Base-by-base conservation (phyloP, 2,888 invertebrate genomes). In the Euplagia quadripunctaria region DNA sequence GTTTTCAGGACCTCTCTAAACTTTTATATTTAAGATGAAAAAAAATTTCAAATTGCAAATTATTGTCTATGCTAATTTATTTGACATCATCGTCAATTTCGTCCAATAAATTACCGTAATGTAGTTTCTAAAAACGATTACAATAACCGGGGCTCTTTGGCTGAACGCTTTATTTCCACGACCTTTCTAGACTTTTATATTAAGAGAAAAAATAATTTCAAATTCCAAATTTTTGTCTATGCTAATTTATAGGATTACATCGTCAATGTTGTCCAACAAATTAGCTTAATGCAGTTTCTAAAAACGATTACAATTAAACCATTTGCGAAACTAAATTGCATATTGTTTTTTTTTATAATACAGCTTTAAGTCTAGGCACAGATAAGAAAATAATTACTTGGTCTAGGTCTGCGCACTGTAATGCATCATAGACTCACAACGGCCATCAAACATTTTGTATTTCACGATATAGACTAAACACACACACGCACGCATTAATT, bases 401-500 rank as follows among this genome's bases (percentile, higher is more conserved):
- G 31, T 31, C 31, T 31, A 17, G 9, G 6, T 16, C 20, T 4
- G 3, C 11, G 20, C 20, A 58, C 17, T 42, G n/a, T 41, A 41
- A 6, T 49, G n/a, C 58, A 71, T 61, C 61, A n/a, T 61, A 67
- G 51, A 71, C 51, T 61, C 66, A 61, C 64, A 41, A 51, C 52
- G n/a, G n/a, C 6, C 6, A 52, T 68, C 20, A 68, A 41, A 12
- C 9, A 52, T 52, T n/a, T n/a, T 14, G 20, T 20, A 58, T 58
- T 20, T 64, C 20, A 52, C 43, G 55, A 68, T 55, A 46, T 55
- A 64, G 52, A 64, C 68, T 58, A 64, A 64, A 64, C 72, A 68
- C 11, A 64, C 72, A 68, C 11, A 52, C 31, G 63, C 20, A 42
- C 16, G 11, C 63, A 74, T 71, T 72, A 75, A 75, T 77, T 71